phyloP scores from a whole-genome alignment of 2,797 vertebrate genomes.

The Orestias chungarensis region DNA sequence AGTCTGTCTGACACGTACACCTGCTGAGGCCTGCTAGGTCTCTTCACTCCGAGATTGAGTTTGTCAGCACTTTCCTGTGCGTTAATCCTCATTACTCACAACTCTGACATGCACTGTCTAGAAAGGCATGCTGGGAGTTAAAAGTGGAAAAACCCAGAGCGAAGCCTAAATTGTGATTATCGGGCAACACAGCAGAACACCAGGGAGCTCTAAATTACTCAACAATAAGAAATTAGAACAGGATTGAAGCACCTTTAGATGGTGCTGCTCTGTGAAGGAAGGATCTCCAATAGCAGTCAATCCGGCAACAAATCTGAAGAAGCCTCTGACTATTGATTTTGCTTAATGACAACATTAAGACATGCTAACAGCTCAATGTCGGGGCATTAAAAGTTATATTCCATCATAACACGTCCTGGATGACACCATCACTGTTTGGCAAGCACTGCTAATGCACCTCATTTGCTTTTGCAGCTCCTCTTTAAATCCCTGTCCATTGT shows the following conservation, averaged over 20 bases:
- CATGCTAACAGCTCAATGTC: too few species aligned
- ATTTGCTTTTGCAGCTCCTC: too few species aligned
- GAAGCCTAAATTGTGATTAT: constrained; percentile 45
- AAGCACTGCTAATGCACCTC: too few species aligned
- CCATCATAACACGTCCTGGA: too few species aligned
- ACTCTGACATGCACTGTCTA: constrained; percentile 62
- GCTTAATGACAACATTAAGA: not conserved
- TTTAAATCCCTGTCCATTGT: too few species aligned
- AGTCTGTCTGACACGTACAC: constrained; percentile 36
- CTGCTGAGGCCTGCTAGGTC: constrained; percentile 26
- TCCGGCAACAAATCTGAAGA: not conserved
- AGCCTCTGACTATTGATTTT: not conserved
- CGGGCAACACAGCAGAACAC: constrained; percentile 52
- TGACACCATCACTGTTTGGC: too few species aligned
- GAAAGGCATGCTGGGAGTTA: constrained; percentile 65
- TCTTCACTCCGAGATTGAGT: constrained; percentile 57
- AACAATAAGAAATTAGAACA: not conserved
- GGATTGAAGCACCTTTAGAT: too few species aligned
- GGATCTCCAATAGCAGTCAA: not conserved
- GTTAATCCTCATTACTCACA: constrained; percentile 59
- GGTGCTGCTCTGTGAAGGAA: not conserved
- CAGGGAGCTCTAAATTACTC: not conserved
- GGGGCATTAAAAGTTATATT: too few species aligned
- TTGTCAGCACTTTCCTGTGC: constrained; percentile 74
- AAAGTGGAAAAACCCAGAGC: constrained; percentile 69